These are phyloP conservation scores for Buceros bicornis DNA, from an alignment of 2,797 vertebrate genomes.

Conservation along the genomic window DNA sequence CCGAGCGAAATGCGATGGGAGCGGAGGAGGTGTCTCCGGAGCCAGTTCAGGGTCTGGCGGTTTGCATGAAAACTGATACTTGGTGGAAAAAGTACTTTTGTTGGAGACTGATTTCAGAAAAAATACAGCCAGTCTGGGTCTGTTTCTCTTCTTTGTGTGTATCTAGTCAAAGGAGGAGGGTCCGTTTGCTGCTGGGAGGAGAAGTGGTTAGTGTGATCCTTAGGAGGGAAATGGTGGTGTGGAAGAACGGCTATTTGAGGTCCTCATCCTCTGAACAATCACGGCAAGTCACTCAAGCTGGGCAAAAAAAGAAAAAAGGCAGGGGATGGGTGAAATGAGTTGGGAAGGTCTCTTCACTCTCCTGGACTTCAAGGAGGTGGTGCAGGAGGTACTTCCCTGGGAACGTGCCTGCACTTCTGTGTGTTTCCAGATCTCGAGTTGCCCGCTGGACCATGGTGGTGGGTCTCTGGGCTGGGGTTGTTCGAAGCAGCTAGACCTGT, in stretches of 20 bases:
- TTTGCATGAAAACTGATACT: not conserved
- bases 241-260: not conserved
- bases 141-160: not conserved
- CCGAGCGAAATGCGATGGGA: fast-evolving
- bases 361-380: not conserved
- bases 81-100: not conserved
- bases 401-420: not conserved
- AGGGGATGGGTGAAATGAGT: not conserved
- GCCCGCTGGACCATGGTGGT: not conserved
- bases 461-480: not conserved
- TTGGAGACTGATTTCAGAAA: not conserved
- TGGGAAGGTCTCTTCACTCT: not conserved
- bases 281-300: not conserved
- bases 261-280: not conserved
- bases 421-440: not conserved
- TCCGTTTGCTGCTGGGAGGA: not conserved
- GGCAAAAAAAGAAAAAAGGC: not conserved
- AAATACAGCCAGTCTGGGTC: fast-evolving
- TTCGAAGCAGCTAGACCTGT: not conserved
- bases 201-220: not conserved
- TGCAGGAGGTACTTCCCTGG: not conserved
- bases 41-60: not conserved
- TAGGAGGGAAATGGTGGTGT: not conserved
- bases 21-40: not conserved
- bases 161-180: not conserved